Base-by-base conservation (phyloP, 2,888 invertebrate species). In the Nomada ferruginata region DNA sequence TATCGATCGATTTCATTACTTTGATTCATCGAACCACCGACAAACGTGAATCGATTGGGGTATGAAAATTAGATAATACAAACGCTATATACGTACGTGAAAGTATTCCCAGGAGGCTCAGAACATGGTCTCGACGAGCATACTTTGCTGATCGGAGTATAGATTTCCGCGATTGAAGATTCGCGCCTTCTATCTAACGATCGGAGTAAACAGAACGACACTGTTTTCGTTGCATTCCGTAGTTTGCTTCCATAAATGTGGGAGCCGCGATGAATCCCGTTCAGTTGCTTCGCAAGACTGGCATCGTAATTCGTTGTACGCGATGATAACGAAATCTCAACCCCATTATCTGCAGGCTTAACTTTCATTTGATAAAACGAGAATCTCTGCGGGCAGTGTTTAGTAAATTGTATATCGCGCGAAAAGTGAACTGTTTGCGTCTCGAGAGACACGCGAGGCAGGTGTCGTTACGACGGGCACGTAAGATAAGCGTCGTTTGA, bases 161-260 rank as follows among this genome's bases (percentile, higher is more conserved):
- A 59, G 44, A 50, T 60, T 36, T 5, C 44, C 50, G 18, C 23
- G 18, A 44, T 60, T 44, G 57, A 68, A 66, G 75, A 55, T 83
- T 80, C 72, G 26, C 87, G 13, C 57, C 29, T 52, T 15, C 4
- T 9, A n/a, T 23, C 68, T 87, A 86, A 86, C 64, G 36, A 26
- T 55, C 15, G 20, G 55, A 11, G 20, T 55, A 86, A 86, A 87
- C 64, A 66, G n/a, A 29, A 61, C 36, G 59, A 66, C 52, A 60
- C 20, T 53, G 60, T 77, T 63, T 42, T 53, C 29, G 23, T 15
- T 70, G 61, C 11, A 11, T 42, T 50, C 15, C 29, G n/a, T 53
- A 18, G 18, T 10, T 23, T 1, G 26, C 26, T 26, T 47, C 59
- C 42, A 87, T 83, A 87, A 85, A 86, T 77, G 36, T 63, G 20